Base-by-base conservation (phyloP, 1,140 invertebrate genomes). In the Eulimnadia texana region DNA sequence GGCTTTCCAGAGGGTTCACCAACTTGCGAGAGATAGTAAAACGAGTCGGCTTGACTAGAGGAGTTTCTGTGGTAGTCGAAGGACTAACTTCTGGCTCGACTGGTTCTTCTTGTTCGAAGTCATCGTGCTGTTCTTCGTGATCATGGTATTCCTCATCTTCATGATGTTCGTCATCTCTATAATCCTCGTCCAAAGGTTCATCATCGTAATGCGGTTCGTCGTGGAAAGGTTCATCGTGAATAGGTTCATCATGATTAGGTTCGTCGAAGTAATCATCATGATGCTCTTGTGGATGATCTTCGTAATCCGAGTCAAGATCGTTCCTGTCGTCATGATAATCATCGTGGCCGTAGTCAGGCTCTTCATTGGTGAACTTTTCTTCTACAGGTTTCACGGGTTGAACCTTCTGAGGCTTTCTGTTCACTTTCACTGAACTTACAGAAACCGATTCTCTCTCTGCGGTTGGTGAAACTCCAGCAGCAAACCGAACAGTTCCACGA, bases 101-200 rank as follows among this genome's bases (percentile, higher is more conserved):
- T 57, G 6, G 52, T 27, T 27, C 24, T 16, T 0, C 23, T 11
- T 47, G 42, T 47, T 62, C 61, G 22, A 42, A 60, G 11, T 68
- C 64, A 25, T 64, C 53, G 24, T 66, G 51, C 60, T 66, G 63
- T 27, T 59, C 25, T 50, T 71, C 66, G 11, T 67, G 64, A 6
- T 69, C 64, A 13, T 70, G 66, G 13, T 70, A 58, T 24, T 67
- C 62, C 47, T 67, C 58, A 28, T 68, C 64, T 52, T 66, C 61
- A 27, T 70, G 67, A 11, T 68, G 63, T 3, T 69, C 64, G 19
- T 3, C 54, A 56, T 19, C 65, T 59, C 57, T 64, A 58, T 25
- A 67, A 64, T 61, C 69, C 66, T 19, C 64, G 65, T 49, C 69
- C 67, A 60, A 69, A 68, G 10, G 66, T 13, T 50, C 63, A 33